These are phyloP conservation scores for Cebus imitator DNA, from an alignment of 2,113 vertebrate genomes.

Conservation along the genomic window DNA sequence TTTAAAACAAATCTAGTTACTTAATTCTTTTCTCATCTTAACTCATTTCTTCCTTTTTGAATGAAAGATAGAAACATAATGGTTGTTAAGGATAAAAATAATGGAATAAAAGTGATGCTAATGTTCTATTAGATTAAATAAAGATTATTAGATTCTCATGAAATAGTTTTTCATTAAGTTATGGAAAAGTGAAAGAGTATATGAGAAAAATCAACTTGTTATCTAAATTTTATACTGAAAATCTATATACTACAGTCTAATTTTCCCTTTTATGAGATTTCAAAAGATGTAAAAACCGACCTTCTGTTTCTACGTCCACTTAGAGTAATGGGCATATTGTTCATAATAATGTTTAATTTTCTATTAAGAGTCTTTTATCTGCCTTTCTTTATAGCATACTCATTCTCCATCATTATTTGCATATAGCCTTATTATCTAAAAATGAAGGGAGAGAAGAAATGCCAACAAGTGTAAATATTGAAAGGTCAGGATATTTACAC, in stretches of 20 bases:
- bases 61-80: neutral
- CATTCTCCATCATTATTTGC: neutral
- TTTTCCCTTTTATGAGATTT: conserved; percentile 24
- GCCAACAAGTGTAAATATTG: neutral
- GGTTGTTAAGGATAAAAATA: neutral
- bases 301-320: conserved; percentile 10
- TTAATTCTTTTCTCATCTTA: neutral
- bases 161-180: neutral
- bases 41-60: neutral
- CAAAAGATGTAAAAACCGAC: neutral
- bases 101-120: neutral
- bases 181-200: neutral
- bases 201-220: neutral
- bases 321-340: neutral
- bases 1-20: neutral
- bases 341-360: conserved; percentile 26
- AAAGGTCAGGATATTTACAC: conserved; percentile 21
- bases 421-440: neutral
- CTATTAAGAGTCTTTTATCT: conserved; percentile 30
- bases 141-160: neutral
- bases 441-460: conserved; percentile 38
- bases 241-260: neutral
- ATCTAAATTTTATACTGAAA: conserved; percentile 22
- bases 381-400: conserved; percentile 32
- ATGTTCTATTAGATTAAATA: neutral